Evolutionary conservation across 2,113 vertebrate species (phyloP).

Genomic region (Elachura formosa): DNA sequence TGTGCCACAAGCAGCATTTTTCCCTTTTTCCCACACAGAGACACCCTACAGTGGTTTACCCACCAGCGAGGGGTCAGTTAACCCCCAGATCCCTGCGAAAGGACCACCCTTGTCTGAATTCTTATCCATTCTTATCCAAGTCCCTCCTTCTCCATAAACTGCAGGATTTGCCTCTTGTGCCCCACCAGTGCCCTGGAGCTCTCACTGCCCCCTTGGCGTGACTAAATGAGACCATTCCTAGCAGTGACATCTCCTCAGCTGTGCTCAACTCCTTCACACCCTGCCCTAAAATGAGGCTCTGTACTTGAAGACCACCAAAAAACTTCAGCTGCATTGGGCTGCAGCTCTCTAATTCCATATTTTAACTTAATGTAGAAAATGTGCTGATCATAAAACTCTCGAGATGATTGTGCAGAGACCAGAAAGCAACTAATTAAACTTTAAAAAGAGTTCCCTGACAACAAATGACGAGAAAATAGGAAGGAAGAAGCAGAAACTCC

Average conservation of each 20-base stretch:
- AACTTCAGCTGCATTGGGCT: accelerated
- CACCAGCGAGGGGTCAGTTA: background rate
- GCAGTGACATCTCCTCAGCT: background rate
- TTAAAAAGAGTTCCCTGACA: background rate
- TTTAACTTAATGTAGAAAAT: background rate
- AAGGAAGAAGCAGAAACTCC: background rate
- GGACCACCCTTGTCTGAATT: background rate
- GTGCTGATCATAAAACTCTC: background rate
- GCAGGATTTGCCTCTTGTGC: background rate
- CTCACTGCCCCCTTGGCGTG: background rate
- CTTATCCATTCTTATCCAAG: background rate
- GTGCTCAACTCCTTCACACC: background rate
- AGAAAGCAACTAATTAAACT: background rate
- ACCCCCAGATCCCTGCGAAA: background rate
- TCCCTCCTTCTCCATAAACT: background rate
- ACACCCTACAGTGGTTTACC: background rate
- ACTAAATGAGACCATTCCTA: background rate
- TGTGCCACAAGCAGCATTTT: background rate
- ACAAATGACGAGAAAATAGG: background rate
- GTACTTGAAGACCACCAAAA: background rate
- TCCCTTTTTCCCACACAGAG: background rate
- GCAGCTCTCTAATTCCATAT: background rate
- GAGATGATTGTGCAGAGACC: background rate
- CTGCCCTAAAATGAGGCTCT: background rate
- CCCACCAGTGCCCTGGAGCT: background rate